Conservation (phyloP, 2,113 vertebrate species). For the Lagopus muta region DNA sequence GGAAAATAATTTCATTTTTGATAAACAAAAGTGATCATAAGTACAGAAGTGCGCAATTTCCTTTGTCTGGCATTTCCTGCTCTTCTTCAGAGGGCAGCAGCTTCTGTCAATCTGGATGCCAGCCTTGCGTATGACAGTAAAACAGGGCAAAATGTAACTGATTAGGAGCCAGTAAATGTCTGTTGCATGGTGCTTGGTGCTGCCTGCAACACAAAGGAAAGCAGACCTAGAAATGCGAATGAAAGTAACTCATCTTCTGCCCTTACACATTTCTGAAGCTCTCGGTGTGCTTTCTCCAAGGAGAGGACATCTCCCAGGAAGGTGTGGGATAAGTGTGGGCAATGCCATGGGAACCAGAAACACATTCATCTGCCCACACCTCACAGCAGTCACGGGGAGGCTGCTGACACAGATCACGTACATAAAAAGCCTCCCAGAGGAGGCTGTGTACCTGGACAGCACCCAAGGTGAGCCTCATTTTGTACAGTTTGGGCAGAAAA, state of each 20-base stretch:
- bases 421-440: not conserved
- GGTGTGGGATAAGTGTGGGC: not conserved
- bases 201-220: not conserved
- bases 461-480: not conserved
- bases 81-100: not conserved
- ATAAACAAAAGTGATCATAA: not conserved
- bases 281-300: not conserved
- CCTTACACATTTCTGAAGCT: not conserved
- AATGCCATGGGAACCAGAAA: not conserved
- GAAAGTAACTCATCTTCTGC: not conserved
- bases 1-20: slow-evolving; percentile 7
- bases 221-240: not conserved
- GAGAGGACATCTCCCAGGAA: not conserved
- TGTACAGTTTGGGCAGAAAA: not conserved
- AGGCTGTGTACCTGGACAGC: not conserved
- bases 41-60: not conserved
- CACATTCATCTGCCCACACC: accelerated
- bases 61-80: not conserved
- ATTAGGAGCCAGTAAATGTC: not conserved
- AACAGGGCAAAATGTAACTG: not conserved
- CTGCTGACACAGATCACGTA: not conserved
- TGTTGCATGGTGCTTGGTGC: not conserved
- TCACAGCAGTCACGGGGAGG: not conserved
- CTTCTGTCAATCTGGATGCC: not conserved
- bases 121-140: accelerated